Base-by-base conservation (phyloP, 2,797 vertebrate species). In the Heliangelus exortis region DNA sequence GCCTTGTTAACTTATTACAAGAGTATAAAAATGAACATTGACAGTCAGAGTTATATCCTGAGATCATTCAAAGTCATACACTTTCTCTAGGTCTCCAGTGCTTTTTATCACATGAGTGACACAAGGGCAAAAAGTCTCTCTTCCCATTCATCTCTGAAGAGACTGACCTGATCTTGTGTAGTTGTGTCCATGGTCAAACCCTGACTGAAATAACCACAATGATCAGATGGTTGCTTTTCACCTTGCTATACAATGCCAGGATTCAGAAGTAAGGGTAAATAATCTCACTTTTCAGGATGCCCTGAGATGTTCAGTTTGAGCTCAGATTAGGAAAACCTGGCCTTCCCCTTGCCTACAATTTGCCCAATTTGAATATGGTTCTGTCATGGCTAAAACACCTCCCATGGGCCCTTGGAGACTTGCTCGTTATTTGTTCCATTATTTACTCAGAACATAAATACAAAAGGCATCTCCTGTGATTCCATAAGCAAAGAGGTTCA, bases 331-430 rank as follows among this genome's bases (percentile, higher is more conserved):
- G 45, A 75, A 85, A 48, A 17, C 9, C 36, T 28, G 11, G 26
- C 19, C 26, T 78, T 82, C 47, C 41, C 39, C 36, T 69, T 48
- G 23, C 10, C 43, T 69, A 31, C 15, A n/a, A n/a, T 81, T 78
- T 84, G 34, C 12, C 59, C 45, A 47, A 20, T 43, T 51, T 45
- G 41, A 12, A 17, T 36, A 48, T 7, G 31, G 20, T 45, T 74
- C 47, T 47, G 61, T 31, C 11, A 0, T 11, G 20, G 51, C n/a
- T 76, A 67, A 66, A 73, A 47, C 15, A 47, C 43, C 18, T 14
- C 26, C 48, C 0, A 0, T 3, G 13, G 45, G 8, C 7, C n/a
- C 28, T 53, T 4, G 0, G 55, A 84, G 11, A 33, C 20, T 59
- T 28, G 12, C 31, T 80, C 15, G 7, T 47, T 47, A 21, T 83